Base-by-base conservation (phyloP, 2,113 vertebrate genomes). In the Rhynchopsitta pachyrhyncha region DNA sequence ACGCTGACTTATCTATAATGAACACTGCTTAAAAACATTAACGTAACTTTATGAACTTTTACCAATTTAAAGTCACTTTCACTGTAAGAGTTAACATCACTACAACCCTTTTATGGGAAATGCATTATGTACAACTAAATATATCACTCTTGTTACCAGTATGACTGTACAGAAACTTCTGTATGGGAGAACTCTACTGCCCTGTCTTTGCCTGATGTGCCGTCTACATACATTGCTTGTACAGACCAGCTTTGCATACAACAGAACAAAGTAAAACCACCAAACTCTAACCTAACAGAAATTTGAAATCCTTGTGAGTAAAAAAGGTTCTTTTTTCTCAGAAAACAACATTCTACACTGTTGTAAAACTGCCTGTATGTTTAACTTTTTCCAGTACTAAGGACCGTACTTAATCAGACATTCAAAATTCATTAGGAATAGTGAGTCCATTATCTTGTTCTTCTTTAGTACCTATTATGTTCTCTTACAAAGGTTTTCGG, bases 1-100 rank as follows among this genome's bases (percentile, higher is more conserved):
- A 88, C 95, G 75, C 82, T 75, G 93, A 93, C 91, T 96, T 95
- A 96, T 95, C 96, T 96, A 96, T 94, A 94, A 95, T 92, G 96
- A 96, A 68, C 82, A 90, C 69, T 79, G 88, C 82, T 94, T 76
- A 53, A 95, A 96, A 96, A 93, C 86, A 92, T 91, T 78, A 59
- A 79, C 83, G 71, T 63, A 86, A 88, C 92, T 75, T 52, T 28
- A 27, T 15, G 69, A 94, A 87, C 82, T 96, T 84, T 78, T 37
- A 55, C 69, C 83, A 88, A 71, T 94, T 96, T 91, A 91, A 94
- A 83, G 82, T 90, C 88, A 42, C 37, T 90, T 93, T 80, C 46
- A 70, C 67, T 92, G 82, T 33, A 95, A 93, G 92, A 86, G 86
- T 92, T 92, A 89, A 84, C 28, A 92, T 28, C 88, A 66, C 46